phyloP scores from a whole-genome alignment of 2,113 vertebrate genomes.

The Xenopus tropicalis region UCB_Xtro_10.0 CM004445.2:17876001-17876500 shows the following conservation, averaged over 20 bases:
- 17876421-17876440: constrained; percentile 38
- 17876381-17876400: constrained; percentile 41
- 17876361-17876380: neutral
- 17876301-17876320: constrained; percentile 5
- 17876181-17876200: constrained; percentile 25
- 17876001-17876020: too few relatives aligned
- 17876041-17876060: too few relatives aligned
- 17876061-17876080: neutral
- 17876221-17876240: constrained; percentile 27
- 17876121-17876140: neutral
- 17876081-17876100: constrained; percentile 15
- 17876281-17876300: constrained; percentile 36
- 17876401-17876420: constrained; percentile 32
- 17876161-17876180: constrained; percentile 22
- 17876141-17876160: constrained; percentile 3
- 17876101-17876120: constrained; percentile 28
- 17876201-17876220: constrained; percentile 17
- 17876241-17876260: constrained; percentile 28
- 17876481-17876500: too few relatives aligned
- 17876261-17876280: constrained; percentile 33
- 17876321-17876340: constrained; percentile 10
- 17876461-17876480: too few relatives aligned
- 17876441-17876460: too few relatives aligned
- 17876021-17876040: too few relatives aligned
- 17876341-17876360: constrained; percentile 13